phyloP scores from a whole-genome alignment of 2,888 invertebrate genomes.

The Brassicogethes aeneus region DNA sequence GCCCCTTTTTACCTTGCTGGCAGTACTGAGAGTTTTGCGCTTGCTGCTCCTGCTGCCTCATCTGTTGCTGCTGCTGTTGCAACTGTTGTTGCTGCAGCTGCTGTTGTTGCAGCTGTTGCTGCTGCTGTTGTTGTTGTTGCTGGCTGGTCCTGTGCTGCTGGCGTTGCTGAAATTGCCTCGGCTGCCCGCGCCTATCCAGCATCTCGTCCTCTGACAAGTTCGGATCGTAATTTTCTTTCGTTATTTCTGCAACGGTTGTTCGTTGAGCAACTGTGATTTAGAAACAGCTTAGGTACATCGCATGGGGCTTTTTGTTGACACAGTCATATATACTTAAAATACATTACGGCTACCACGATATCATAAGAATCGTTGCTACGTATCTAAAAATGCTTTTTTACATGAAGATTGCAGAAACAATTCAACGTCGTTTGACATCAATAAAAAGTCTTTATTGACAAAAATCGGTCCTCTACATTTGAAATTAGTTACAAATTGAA shows the following conservation, averaged over 20 bases:
- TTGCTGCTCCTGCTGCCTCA: background rate
- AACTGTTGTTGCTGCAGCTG: constrained; percentile 29
- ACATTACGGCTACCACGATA: constrained; percentile 1
- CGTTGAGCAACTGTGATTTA: constrained; percentile 40
- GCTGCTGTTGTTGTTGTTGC: constrained; percentile 37
- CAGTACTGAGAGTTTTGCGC: background rate
- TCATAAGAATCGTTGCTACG: no score
- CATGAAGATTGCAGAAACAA: no score
- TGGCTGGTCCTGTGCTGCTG: constrained; percentile 37
- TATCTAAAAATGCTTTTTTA: no score
- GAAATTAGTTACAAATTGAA: no score
- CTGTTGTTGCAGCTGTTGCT: constrained; percentile 37
- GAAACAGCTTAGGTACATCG: no score
- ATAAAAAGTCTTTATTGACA: no score
- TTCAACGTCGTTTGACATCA: no score
- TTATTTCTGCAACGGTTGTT: constrained; percentile 61
- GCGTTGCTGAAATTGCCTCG: constrained; percentile 36
- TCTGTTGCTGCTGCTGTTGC: background rate
- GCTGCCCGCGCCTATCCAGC: constrained; percentile 40
- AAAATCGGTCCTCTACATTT: no score
- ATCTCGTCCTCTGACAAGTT: constrained; percentile 63
- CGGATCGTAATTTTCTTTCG: constrained; percentile 67
- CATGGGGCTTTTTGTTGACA: background rate
- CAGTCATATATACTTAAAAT: background rate
- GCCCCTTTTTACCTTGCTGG: background rate